Evolutionary conservation across 2,888 invertebrate genomes (phyloP), one percentile per base, ranked within the genome.

Genomic region (Amblyjoppa fuscipennis): DNA sequence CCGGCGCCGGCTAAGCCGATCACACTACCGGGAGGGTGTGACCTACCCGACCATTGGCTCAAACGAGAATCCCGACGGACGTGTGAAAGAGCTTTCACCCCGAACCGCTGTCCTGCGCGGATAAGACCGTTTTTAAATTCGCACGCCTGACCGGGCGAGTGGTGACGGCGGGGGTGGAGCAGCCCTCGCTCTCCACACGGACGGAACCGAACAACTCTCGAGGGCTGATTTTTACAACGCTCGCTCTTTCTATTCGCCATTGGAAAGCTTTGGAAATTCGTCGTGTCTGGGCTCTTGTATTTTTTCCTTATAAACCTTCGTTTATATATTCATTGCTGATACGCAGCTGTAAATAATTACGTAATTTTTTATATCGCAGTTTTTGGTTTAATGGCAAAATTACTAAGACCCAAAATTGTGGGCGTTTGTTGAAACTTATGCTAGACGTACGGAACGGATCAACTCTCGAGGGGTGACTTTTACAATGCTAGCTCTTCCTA

Each of bases 1-100:
- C 93, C 93, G 93, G 93, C 93, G 93, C 93, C 93, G 88, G 93
- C 91, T 94, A 94, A 94, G 92, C 93, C 92, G 89, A 90, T 92
- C 91, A 90, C 93, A 92, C 93, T 92, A 92, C 91, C 90, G 81
- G 69, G 92, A 93, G 94, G 94, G 94, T 94, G 94, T 94, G 91
- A 93, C 94, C 91, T 88, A 83, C 84, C 91, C 89, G 89, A 87
- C 90, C 86, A 94, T 94, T 94, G 93, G 93, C 90, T 89, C 91
- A 87, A 88, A 85, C 64, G 71, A 34, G 51, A 82, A 74, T 71
- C 51, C 88, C 90, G 90, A 90, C 83, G 88, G 74, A 88, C 91
- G 92, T 91, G 92, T 91, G 90, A 92, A 92, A 91, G 92, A 92
- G 73, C 71, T 81, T 80, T 76, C 69, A 66, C 73, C 76, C 71